These are phyloP conservation scores for Hippocampus barbouri DNA, from an alignment of 2,113 vertebrate species.

Conservation along the genomic window DNA sequence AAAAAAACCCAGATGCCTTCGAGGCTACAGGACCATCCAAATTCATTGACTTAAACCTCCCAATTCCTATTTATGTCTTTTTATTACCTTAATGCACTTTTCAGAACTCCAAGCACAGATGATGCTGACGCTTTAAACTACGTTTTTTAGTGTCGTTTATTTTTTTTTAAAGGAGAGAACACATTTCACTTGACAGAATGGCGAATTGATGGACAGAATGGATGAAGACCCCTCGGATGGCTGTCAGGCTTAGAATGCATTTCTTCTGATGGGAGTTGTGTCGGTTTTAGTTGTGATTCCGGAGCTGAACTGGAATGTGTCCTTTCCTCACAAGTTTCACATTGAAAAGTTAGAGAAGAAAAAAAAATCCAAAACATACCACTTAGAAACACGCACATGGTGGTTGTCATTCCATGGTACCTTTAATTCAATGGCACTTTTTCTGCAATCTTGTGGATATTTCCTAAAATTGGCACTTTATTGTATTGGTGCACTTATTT, in stretches of 20 bases:
- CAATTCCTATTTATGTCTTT: conserved; percentile 63
- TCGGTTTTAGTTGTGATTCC: conserved; percentile 50
- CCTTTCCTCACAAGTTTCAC: conserved; percentile 30
- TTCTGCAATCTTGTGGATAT: conserved; percentile 25
- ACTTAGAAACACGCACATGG: conserved; percentile 14
- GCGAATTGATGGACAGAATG: conserved; percentile 41
- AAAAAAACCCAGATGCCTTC: conserved; percentile 1
- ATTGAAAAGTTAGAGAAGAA: conserved; percentile 18
- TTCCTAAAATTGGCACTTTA: conserved; percentile 31
- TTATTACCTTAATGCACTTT: conserved; percentile 48
- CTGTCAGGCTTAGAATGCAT: neutral
- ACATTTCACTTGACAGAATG: conserved; percentile 58
- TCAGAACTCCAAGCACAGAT: conserved; percentile 40
- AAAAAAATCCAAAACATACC: neutral
- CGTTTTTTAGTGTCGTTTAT: conserved; percentile 53
- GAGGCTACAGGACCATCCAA: conserved; percentile 22
- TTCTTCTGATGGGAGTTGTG: conserved; percentile 8
- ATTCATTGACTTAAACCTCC: conserved; percentile 34
- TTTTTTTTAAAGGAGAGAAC: conserved; percentile 43
- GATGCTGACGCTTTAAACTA: conserved; percentile 47
- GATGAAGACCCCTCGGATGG: conserved; percentile 25
- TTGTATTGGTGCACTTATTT: conserved; percentile 1
- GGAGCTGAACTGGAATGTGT: conserved; percentile 44
- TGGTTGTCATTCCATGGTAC: conserved; percentile 10
- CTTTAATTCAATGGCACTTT: conserved; percentile 20